Evolutionary conservation across 37 sponge, comb jelly and placozoan species (phyloP), one percentile per base, ranked within the genome.

Genomic region (Cliona cf. orientalis): DNA sequence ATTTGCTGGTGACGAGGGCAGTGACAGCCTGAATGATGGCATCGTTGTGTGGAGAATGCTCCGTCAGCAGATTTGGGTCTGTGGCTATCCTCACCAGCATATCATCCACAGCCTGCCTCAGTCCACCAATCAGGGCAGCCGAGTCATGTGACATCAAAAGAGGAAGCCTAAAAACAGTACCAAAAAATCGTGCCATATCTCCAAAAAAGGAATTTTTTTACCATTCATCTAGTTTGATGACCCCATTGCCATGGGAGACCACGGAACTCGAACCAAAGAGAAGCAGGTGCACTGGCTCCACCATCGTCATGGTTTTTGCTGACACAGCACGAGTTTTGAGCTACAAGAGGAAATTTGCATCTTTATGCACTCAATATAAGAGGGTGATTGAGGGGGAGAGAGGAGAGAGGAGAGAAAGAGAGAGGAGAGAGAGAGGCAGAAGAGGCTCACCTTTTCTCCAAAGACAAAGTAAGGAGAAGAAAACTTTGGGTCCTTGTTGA

Each of bases 381-480:
- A 67, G 5, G 21, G 53, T 28, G 71, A 39, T 35, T 7, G 31
- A 26, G 63, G 57, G 60, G 41, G 42, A 21, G 42, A 60, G 42
- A 3, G 9, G 26, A 26, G 61, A 22, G 41, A 0, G 4, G 4
- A 39, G 3, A 35, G 62, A 14, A 1, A 32, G 3, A 5, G 19
- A 1, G 2, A 39, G 17, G 11, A 49, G n/a, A n/a, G n/a, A n/a
- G n/a, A n/a, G n/a, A n/a, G n/a, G n/a, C n/a, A n/a, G n/a, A n/a
- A n/a, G n/a, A 49, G 4, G 17, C 40, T 56, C 46, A 94, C 84
- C 84, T 94, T 94, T 72, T 94, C 95, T 57, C 82, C 89, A 69
- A 85, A 94, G 36, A 89, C 82, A 39, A 94, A 90, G 80, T 82
- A 94, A 7, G 91, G 95, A 35, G 91, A 94, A 22, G 95, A 76